Evolutionary conservation across 2,113 vertebrate genomes (phyloP).

Genomic region (Tragelaphus imberbis): DNA sequence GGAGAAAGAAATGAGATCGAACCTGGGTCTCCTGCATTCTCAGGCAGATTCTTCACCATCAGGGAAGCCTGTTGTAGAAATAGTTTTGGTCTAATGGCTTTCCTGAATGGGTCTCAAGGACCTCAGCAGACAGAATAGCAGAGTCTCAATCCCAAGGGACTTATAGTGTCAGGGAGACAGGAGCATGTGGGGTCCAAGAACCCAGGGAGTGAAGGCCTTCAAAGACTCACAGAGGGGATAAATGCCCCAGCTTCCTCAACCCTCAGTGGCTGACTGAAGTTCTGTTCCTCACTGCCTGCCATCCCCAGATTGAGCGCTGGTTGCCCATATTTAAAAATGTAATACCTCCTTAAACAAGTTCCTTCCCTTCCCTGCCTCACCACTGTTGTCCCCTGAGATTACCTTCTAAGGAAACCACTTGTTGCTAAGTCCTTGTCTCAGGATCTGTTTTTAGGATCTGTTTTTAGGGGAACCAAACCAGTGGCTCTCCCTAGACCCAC

Average conservation of each 20-base stretch:
- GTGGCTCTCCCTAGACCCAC: neutral
- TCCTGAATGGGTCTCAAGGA: neutral
- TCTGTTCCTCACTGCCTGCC: neutral
- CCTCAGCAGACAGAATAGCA: neutral
- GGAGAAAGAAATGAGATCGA: neutral
- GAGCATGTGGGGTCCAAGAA: neutral
- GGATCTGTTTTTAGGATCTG: neutral
- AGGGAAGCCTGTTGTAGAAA: neutral
- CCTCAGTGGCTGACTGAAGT: neutral
- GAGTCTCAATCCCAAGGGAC: neutral
- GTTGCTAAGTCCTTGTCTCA: neutral
- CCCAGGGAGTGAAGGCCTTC: neutral
- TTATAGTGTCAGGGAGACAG: neutral
- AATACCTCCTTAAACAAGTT: neutral
- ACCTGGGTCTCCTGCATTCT: neutral
- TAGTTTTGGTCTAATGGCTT: neutral
- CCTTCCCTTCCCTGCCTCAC: neutral
- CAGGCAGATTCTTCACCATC: neutral
- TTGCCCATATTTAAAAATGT: neutral
- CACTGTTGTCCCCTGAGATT: neutral
- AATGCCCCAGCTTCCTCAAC: accelerated
- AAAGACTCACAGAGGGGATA: accelerated
- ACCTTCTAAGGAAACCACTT: neutral
- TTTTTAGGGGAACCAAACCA: neutral
- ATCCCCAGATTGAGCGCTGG: neutral